Conservation (phyloP, 2,888 invertebrate species). For the Euplexia lucipara region DNA sequence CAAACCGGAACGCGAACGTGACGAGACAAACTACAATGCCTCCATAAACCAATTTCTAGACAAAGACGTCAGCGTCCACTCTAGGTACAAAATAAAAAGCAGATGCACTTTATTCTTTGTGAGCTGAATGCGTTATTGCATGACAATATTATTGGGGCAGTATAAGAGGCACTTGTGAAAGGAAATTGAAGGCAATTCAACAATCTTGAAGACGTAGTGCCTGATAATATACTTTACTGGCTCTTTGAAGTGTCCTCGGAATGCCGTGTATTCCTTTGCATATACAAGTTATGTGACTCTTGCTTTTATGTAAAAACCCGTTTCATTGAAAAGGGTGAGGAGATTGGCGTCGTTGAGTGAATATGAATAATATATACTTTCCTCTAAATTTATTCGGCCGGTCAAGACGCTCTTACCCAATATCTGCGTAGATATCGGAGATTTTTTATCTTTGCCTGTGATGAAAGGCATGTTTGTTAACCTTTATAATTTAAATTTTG, state of each 20-base stretch:
- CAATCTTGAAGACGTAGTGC: conserved; percentile 71
- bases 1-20: conserved; percentile 21
- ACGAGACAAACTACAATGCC: conserved; percentile 29
- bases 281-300: conserved; percentile 60
- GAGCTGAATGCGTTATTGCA: conserved; percentile 69
- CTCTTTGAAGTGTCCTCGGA: conserved; percentile 70
- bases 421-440: conserved; percentile 34
- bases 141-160: conserved; percentile 69
- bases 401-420: conserved; percentile 43
- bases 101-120: conserved; percentile 55
- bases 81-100: conserved; percentile 26
- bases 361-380: conserved; percentile 61
- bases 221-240: conserved; percentile 73
- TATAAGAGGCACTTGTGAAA: conserved; percentile 69
- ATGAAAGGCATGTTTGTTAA: conserved; percentile 43
- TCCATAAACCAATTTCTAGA: conserved; percentile 24
- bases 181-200: conserved; percentile 80
- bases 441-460: conserved; percentile 41
- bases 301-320: conserved; percentile 57
- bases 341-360: conserved; percentile 59
- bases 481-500: conserved; percentile 37
- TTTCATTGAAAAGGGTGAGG: conserved; percentile 56
- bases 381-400: conserved; percentile 54
- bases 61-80: conserved; percentile 16
- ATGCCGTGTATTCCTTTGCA: conserved; percentile 58